A percentile compares a stretch with the other conserved stretches of the same genome.
Evolutionary conservation across 2,888 invertebrate species (phyloP).

Genomic region (Dichetophora obliterata): DNA sequence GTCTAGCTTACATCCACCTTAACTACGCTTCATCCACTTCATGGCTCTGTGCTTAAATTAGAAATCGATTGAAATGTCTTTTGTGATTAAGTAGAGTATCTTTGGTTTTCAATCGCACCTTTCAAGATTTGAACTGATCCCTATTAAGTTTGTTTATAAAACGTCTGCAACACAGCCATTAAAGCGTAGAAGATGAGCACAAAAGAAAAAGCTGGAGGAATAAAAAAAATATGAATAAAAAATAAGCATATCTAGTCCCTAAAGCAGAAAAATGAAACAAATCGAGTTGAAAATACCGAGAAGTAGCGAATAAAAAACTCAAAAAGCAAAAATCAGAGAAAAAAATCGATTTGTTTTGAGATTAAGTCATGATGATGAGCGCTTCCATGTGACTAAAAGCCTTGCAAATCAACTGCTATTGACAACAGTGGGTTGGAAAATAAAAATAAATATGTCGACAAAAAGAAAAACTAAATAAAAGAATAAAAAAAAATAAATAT

Average conservation of each 20-base stretch:
- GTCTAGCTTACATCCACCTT: neutral
- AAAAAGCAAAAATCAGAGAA: conserved; percentile 22
- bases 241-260: neutral
- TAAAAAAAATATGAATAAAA: neutral
- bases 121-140: conserved; percentile 43
- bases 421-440: neutral
- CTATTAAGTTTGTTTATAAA: conserved; percentile 36
- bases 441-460: neutral
- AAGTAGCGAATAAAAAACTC: conserved; percentile 33
- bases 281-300: conserved; percentile 58
- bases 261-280: conserved; percentile 59
- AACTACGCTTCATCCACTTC: neutral
- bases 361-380: conserved; percentile 59
- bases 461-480: neutral
- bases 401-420: conserved; percentile 18
- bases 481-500: neutral
- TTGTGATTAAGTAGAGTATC: conserved; percentile 46
- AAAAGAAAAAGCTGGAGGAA: neutral
- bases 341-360: conserved; percentile 64
- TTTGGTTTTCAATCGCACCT: conserved; percentile 47
- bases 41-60: conserved; percentile 30
- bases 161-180: conserved; percentile 15
- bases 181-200: neutral
- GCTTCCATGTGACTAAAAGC: conserved; percentile 47
- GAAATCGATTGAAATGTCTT: conserved; percentile 46